Percentiles rank a stretch among this genome's conserved stretches.
These are phyloP conservation scores for Caenorhabditis japonica DNA, from an alignment of 2,888 invertebrate species.

Conservation along the genomic window DNA sequence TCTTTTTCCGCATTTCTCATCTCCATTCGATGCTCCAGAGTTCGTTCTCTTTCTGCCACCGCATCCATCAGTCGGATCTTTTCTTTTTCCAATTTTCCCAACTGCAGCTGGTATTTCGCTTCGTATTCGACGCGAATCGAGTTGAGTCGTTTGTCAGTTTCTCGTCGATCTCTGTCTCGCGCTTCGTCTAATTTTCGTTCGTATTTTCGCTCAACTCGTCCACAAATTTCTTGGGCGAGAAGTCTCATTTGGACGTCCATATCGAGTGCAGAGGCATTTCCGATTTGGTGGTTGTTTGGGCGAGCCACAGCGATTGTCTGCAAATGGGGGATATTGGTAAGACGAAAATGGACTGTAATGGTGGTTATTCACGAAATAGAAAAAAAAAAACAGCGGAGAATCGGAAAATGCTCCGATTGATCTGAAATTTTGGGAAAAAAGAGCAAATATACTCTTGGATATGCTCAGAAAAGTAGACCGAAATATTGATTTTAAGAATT, in stretches of 20 bases:
- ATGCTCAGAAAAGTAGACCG: too few relatives aligned
- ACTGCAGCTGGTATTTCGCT: slow-evolving; percentile 38
- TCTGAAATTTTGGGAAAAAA: too few relatives aligned
- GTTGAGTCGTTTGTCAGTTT: slow-evolving; percentile 44
- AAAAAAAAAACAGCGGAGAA: too few relatives aligned
- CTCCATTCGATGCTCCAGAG: slow-evolving; percentile 41
- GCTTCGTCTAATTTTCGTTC: slow-evolving; percentile 47
- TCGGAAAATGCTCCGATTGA: too few relatives aligned
- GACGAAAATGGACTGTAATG: too few relatives aligned
- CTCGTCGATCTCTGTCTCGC: slow-evolving; percentile 42
- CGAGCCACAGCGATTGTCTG: slow-evolving; percentile 36
- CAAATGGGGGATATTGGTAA: too few relatives aligned
- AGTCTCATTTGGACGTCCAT: slow-evolving; percentile 49
- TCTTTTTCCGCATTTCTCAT: slow-evolving; percentile 40
- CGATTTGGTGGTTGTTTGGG: slow-evolving; percentile 48
- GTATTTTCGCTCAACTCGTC: slow-evolving; percentile 48
- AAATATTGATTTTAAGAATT: too few relatives aligned
- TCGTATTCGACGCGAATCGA: slow-evolving; percentile 49
- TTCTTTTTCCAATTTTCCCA: slow-evolving; percentile 50
- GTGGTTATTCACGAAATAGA: too few relatives aligned
- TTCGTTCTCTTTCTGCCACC: slow-evolving; percentile 46
- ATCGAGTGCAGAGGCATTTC: slow-evolving; percentile 16
- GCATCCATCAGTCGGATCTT: slow-evolving; percentile 33
- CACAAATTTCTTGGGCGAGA: slow-evolving; percentile 51
- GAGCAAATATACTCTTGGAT: too few relatives aligned